Evolutionary conservation across 2,797 vertebrate species (phyloP).

Genomic region (Zenarchopterus dispar): DNA sequence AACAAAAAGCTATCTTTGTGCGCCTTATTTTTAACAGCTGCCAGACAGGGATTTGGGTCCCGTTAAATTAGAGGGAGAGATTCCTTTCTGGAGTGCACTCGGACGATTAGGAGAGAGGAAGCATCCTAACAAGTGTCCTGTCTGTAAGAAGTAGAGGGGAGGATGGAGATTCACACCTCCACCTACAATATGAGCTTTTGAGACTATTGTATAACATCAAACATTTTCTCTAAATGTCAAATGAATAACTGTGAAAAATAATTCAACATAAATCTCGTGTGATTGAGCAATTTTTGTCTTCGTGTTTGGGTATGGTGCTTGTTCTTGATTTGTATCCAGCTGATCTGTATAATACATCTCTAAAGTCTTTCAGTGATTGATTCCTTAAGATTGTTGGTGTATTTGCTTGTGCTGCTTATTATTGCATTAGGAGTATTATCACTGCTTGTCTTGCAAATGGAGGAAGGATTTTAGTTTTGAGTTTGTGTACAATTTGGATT

Average conservation of each 20-base stretch:
- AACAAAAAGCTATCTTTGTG: constrained; percentile 46
- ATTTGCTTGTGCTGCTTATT: constrained; percentile 27
- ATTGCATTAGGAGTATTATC: constrained; percentile 47
- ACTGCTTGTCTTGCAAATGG: constrained; percentile 37
- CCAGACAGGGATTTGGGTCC: constrained; percentile 57
- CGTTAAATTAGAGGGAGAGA: constrained; percentile 49
- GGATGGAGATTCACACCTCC: constrained; percentile 24
- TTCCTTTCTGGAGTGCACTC: constrained; percentile 37
- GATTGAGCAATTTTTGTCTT: constrained; percentile 11
- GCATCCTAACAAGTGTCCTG: constrained; percentile 37
- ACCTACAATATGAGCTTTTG: constrained; percentile 20
- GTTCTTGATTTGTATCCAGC: constrained; percentile 19
- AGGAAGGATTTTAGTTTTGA: constrained; percentile 47
- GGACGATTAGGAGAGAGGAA: constrained; percentile 56
- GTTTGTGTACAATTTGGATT: constrained; percentile 33
- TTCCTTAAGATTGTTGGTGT: constrained; percentile 30
- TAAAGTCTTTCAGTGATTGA: constrained; percentile 26
- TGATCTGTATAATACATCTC: constrained; percentile 28
- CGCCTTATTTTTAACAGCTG: constrained; percentile 52
- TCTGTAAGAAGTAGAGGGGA: constrained; percentile 10
- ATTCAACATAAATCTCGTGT: constrained; percentile 28
- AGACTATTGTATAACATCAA: constrained; percentile 14
- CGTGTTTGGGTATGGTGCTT: constrained; percentile 19
- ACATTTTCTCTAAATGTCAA: constrained; percentile 27
- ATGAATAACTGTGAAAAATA: constrained; percentile 27